Percentiles rank a stretch among this genome's conserved stretches.
Conservation (phyloP, 1,140 invertebrate genomes). For the Heliothis subflexa region DNA sequence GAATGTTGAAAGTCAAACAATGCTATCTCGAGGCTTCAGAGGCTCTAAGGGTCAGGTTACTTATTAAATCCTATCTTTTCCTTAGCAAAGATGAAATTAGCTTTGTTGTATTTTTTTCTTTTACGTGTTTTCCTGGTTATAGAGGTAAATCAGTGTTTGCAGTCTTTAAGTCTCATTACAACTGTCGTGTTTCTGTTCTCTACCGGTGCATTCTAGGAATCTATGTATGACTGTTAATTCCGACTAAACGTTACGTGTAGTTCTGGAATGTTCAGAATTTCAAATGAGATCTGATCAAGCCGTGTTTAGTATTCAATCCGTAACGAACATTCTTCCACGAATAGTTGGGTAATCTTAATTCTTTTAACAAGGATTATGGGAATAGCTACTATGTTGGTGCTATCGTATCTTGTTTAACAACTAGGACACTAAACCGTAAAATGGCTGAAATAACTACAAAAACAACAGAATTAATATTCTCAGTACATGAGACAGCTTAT, state of each 20-base stretch:
- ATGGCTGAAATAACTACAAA: not conserved
- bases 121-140: not conserved
- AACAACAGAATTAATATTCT: slow-evolving; percentile 27
- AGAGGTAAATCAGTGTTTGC: not conserved
- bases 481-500: slow-evolving; percentile 4
- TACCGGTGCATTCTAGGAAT: too few species aligned
- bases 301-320: not conserved
- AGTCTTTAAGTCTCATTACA: not conserved
- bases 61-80: slow-evolving; percentile 18
- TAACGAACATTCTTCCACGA: not conserved
- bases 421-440: not conserved
- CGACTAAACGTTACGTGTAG: not conserved
- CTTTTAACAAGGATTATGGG: not conserved
- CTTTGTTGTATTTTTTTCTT: not conserved
- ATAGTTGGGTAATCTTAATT: not conserved
- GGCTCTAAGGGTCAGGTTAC: slow-evolving; percentile 1
- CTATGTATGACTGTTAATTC: not conserved
- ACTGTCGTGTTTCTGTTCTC: not conserved
- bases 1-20: slow-evolving; percentile 16
- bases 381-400: not conserved
- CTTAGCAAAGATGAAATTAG: not conserved
- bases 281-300: slow-evolving; percentile 4
- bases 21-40: slow-evolving; percentile 18
- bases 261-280: not conserved
- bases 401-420: not conserved